phyloP scores from a whole-genome alignment of 2,888 invertebrate genomes.

The Lepidochrysops patricia region DNA sequence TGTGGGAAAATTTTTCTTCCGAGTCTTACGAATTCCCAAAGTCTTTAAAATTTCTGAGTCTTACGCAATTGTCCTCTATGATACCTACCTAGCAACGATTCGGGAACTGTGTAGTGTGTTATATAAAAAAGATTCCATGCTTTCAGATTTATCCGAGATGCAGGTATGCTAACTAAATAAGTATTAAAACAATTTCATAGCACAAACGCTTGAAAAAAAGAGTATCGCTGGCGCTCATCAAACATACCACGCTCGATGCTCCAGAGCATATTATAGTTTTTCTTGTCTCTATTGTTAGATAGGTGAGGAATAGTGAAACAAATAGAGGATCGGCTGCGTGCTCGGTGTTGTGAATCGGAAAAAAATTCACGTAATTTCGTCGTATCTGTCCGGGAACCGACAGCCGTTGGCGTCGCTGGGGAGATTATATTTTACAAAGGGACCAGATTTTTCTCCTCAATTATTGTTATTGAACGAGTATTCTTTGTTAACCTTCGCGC shows the following conservation, averaged over 20 bases:
- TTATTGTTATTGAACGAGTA: slow-evolving; percentile 4
- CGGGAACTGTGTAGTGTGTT: no score
- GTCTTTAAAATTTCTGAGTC: no score
- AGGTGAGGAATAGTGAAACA: slow-evolving; percentile 32
- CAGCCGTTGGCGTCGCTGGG: slow-evolving; percentile 2
- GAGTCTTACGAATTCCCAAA: no score
- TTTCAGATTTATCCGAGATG: no score
- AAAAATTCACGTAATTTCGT: slow-evolving; percentile 3
- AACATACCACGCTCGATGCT: slow-evolving; percentile 26
- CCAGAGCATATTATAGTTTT: slow-evolving; percentile 52
- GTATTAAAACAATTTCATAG: no score
- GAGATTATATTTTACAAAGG: slow-evolving; percentile 8
- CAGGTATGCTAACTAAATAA: no score
- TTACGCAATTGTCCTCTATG: no score
- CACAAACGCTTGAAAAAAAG: no score
- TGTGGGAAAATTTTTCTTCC: no score
- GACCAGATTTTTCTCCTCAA: neutral
- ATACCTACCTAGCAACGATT: no score
- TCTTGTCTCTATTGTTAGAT: slow-evolving; percentile 42
- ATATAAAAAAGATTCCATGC: no score
- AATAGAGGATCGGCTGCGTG: slow-evolving; percentile 26
- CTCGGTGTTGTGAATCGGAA: slow-evolving; percentile 14
- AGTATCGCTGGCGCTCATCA: slow-evolving; percentile 1
- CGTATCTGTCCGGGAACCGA: neutral
- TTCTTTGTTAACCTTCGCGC: neutral